phyloP scores from a whole-genome alignment of 2,797 vertebrate species.

The Botia almorhae region DNA sequence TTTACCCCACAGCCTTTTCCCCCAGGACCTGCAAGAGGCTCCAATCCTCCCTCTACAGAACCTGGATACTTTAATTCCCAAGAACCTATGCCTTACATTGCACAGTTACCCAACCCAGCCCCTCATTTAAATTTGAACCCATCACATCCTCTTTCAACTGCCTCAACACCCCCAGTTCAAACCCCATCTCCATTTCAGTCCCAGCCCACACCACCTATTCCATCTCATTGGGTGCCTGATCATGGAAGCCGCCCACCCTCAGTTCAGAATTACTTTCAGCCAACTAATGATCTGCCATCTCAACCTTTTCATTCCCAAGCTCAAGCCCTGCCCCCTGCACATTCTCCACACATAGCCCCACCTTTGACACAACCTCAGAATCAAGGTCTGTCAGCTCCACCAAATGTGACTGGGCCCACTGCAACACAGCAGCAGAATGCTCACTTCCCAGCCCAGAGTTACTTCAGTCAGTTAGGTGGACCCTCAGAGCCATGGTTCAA shows the following conservation, averaged over 20 bases:
- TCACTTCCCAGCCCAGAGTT: conserved; percentile 72
- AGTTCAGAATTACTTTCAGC: conserved; percentile 84
- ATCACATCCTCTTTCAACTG: conserved; percentile 55
- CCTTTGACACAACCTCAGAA: conserved; percentile 68
- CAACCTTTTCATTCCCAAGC: conserved; percentile 65
- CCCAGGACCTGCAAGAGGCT: conserved; percentile 60
- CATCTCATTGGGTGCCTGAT: conserved; percentile 80
- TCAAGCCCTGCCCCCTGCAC: conserved; percentile 64
- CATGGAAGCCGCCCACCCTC: conserved; percentile 83
- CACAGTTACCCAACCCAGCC: conserved; percentile 65
- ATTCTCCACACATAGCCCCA: conserved; percentile 65
- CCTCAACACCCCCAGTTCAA: conserved; percentile 48
- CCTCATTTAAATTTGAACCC: conserved; percentile 40
- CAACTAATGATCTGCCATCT: conserved; percentile 78
- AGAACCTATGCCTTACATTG: conserved; percentile 70
- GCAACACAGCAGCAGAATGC: conserved; percentile 71
- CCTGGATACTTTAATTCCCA: conserved; percentile 75
- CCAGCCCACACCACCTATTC: conserved; percentile 68
- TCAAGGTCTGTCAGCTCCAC: conserved; percentile 39
- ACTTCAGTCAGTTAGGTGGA: conserved; percentile 75
- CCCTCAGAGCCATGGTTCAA: conserved; percentile 73
- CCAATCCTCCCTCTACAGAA: conserved; percentile 67
- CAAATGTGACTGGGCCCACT: conserved; percentile 51
- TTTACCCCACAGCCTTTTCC: conserved; percentile 64
- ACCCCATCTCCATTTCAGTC: conserved; percentile 53